Evolutionary conservation across 2,113 vertebrate genomes (phyloP).

Genomic region (Cyprinodon brontotheroides): DNA sequence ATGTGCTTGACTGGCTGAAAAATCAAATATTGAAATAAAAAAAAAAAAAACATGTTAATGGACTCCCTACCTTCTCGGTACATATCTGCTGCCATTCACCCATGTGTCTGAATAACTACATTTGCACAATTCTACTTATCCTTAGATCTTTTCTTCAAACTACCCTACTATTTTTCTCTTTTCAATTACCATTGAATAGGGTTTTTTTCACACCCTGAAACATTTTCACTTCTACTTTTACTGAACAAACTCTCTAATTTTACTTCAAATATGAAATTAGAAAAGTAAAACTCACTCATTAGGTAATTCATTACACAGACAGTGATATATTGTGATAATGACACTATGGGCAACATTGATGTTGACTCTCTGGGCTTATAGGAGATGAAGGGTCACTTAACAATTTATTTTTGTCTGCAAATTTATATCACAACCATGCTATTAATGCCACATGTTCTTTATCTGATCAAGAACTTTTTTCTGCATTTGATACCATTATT

Average conservation of each 20-base stretch:
- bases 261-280: background rate
- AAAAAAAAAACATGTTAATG: conserved; percentile 45
- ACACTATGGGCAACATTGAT: too few species aligned
- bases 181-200: background rate
- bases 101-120: background rate
- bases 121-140: background rate
- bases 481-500: too few species aligned
- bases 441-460: too few species aligned
- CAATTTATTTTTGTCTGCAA: too few species aligned
- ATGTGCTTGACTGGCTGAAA: conserved; percentile 54
- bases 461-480: too few species aligned
- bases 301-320: too few species aligned
- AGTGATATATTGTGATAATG: too few species aligned
- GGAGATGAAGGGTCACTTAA: too few species aligned
- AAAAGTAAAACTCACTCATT: too few species aligned
- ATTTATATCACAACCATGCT: too few species aligned
- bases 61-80: conserved; percentile 14
- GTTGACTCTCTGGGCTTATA: too few species aligned
- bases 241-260: background rate
- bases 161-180: background rate
- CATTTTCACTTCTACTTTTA: background rate
- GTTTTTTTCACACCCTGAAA: background rate
- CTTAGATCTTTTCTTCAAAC: background rate
- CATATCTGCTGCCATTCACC: conserved; percentile 2
- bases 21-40: conserved; percentile 50